Evolutionary conservation across 2,113 vertebrate species (phyloP).

Genomic region (Podarcis cretensis): DNA sequence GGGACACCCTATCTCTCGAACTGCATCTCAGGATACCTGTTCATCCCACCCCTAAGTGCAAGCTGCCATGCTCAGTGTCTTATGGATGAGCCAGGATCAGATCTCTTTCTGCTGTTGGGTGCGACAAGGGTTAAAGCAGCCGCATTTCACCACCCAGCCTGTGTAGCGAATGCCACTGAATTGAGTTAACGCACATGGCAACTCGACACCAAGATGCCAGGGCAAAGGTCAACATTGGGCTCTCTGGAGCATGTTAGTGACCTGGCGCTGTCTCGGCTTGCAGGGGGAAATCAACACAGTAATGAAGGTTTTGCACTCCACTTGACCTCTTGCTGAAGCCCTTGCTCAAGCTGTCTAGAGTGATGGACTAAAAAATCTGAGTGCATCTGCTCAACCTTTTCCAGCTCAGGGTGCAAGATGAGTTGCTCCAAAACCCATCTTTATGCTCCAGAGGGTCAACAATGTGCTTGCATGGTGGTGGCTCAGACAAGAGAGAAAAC

Average conservation of each 20-base stretch:
- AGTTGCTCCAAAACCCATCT: not conserved
- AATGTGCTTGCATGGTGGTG: not conserved
- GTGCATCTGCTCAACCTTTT: not conserved
- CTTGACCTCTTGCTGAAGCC: not conserved
- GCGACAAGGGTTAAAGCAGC: not conserved
- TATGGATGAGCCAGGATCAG: not conserved
- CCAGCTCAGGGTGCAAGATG: not conserved
- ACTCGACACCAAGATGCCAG: not conserved
- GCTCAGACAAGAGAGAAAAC: not conserved
- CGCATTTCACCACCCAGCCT: not conserved
- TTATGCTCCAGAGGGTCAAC: not conserved
- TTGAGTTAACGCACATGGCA: not conserved
- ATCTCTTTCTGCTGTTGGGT: not conserved
- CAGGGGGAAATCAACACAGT: not conserved
- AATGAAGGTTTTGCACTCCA: conserved; percentile 16
- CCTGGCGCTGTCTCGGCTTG: not conserved
- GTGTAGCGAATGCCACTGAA: not conserved
- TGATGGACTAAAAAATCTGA: not conserved
- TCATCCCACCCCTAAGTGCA: not conserved
- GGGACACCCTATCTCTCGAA: not conserved
- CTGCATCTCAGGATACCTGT: not conserved
- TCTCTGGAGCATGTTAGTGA: conserved; percentile 1
- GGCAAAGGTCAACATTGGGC: conserved; percentile 11
- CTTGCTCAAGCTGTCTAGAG: not conserved
- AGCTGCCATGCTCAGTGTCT: not conserved